Conservation (phyloP, 1,140 invertebrate genomes). For the Thaumatotibia leucotreta region DNA sequence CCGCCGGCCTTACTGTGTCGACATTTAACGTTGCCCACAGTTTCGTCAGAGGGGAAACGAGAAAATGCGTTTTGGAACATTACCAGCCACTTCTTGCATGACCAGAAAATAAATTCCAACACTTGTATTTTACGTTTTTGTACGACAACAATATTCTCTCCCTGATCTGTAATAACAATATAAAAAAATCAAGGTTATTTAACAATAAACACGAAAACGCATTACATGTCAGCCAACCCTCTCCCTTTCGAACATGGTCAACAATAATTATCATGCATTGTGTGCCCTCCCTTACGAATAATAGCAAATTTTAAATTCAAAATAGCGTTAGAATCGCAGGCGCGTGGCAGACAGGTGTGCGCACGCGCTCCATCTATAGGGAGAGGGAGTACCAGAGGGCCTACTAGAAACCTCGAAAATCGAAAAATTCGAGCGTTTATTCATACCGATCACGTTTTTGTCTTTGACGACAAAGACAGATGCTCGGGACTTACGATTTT, state of each 20-base stretch:
- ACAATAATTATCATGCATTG: constrained; percentile 6
- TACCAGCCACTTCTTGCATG: too few relatives aligned
- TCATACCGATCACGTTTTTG: too few relatives aligned
- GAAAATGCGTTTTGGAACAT: too few relatives aligned
- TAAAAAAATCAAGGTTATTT: not conserved
- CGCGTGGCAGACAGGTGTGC: not conserved
- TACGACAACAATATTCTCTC: not conserved
- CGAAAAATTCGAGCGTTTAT: not conserved
- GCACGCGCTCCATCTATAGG: not conserved
- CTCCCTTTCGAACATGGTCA: not conserved
- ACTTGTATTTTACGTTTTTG: too few relatives aligned
- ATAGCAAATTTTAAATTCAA: constrained; percentile 4
- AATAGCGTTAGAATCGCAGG: not conserved
- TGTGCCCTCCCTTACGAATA: not conserved
- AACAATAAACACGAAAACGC: not conserved
- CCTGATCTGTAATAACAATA: not conserved
- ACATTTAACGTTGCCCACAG: not conserved
- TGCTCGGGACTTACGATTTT: too few relatives aligned
- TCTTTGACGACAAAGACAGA: too few relatives aligned
- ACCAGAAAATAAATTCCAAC: too few relatives aligned
- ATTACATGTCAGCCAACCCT: not conserved
- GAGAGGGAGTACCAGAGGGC: not conserved
- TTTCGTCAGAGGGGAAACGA: not conserved
- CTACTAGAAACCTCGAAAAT: too few relatives aligned
- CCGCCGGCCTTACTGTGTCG: constrained; percentile 4